These are phyloP conservation scores for Tachystola acroxantha DNA, from an alignment of 2,888 invertebrate species.

Conservation along the genomic window DNA sequence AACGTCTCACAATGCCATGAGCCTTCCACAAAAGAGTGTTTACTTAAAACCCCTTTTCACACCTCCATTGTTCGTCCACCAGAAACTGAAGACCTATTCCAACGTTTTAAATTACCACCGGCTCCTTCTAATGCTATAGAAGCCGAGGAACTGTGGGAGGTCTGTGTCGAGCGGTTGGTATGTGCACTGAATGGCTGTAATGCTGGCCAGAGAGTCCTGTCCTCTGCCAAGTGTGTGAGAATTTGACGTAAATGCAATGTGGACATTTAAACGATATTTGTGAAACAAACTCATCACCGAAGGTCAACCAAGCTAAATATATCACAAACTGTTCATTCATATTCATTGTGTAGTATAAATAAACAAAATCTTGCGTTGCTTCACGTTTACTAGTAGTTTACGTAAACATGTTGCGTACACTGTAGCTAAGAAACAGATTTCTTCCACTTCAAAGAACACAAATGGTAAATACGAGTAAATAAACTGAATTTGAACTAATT, in stretches of 20 bases:
- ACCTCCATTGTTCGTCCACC: slow-evolving; percentile 23
- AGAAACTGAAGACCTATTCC: slow-evolving; percentile 10
- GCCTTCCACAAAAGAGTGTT: slow-evolving; percentile 23
- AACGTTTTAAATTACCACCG: neutral
- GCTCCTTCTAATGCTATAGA: neutral
- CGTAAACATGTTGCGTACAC: neutral
- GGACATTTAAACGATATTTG: neutral
- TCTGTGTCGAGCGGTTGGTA: slow-evolving; percentile 4
- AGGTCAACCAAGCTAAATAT: neutral
- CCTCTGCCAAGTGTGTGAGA: slow-evolving; percentile 10
- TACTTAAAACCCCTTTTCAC: slow-evolving; percentile 29
- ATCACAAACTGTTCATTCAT: slow-evolving; percentile 3
- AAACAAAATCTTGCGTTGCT: slow-evolving; percentile 1
- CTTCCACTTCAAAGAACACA: neutral
- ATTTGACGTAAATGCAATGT: slow-evolving; percentile 10
- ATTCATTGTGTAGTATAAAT: neutral
- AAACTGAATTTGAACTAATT: too few relatives aligned
- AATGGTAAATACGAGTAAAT: too few relatives aligned
- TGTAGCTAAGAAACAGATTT: neutral
- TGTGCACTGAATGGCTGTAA: slow-evolving; percentile 13
- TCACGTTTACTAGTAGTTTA: neutral
- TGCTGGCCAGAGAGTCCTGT: slow-evolving; percentile 13
- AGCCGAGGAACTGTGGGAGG: slow-evolving; percentile 1
- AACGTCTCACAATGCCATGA: slow-evolving; percentile 21
- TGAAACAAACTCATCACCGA: neutral